These are phyloP conservation scores for Cephus cinctus DNA, from an alignment of 1,140 invertebrate genomes.

Conservation along the genomic window DNA sequence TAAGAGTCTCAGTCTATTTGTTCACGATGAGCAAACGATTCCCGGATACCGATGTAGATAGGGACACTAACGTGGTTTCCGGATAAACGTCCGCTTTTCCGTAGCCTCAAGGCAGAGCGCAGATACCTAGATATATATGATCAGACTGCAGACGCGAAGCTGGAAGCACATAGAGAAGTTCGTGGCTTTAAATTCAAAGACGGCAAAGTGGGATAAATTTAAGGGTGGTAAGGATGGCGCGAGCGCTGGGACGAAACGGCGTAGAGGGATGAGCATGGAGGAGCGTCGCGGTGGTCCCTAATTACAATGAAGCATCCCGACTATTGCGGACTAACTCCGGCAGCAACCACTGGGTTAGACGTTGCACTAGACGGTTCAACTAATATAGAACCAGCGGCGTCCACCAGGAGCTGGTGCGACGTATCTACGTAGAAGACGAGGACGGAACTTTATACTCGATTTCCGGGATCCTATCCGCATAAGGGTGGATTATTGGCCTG, in stretches of 20 bases:
- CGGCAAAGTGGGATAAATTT: not conserved
- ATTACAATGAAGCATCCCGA: slow-evolving; percentile 8
- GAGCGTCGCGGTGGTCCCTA: not conserved
- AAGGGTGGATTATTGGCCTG: too few relatives aligned
- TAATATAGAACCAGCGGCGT: too few relatives aligned
- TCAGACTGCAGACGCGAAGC: not conserved
- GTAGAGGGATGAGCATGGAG: not conserved
- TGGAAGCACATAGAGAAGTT: not conserved
- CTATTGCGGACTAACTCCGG: slow-evolving; percentile 1
- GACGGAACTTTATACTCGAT: too few relatives aligned
- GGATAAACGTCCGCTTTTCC: slow-evolving; percentile 11
- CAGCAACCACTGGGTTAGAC: not conserved
- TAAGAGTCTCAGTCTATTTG: slow-evolving; percentile 10
- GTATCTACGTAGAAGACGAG: too few relatives aligned
- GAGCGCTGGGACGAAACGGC: not conserved
- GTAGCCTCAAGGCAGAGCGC: slow-evolving; percentile 3
- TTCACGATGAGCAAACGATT: slow-evolving; percentile 14
- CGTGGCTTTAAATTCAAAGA: slow-evolving; percentile 5
- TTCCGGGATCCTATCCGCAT: too few relatives aligned
- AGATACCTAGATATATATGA: too few relatives aligned
- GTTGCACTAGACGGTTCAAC: not conserved
- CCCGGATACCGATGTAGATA: slow-evolving; percentile 5
- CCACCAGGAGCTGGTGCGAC: too few relatives aligned
- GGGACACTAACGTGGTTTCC: slow-evolving; percentile 12
- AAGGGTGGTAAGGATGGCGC: not conserved